Conservation (phyloP, 2,888 invertebrate genomes). For the Gerosis bhagava region DNA sequence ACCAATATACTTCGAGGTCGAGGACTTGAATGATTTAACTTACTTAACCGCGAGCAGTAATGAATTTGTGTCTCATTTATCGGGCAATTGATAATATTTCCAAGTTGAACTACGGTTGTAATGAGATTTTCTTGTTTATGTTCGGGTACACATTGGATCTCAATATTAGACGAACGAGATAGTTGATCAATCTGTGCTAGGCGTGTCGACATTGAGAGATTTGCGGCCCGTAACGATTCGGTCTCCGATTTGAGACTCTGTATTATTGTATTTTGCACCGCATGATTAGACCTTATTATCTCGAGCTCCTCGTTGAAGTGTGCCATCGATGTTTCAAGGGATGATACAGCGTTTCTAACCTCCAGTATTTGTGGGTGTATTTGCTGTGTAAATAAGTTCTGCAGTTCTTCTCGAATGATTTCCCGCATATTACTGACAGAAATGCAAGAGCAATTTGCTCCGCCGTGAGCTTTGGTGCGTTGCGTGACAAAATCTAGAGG, state of each 20-base stretch:
- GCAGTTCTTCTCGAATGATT: slow-evolving; percentile 8
- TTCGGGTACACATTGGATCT: slow-evolving; percentile 1
- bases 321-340: background rate
- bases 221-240: background rate
- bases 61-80: slow-evolving; percentile 1
- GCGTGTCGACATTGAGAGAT: background rate
- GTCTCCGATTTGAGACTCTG: background rate
- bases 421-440: background rate
- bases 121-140: slow-evolving; percentile 3
- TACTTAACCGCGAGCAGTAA: background rate
- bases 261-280: background rate
- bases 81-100: background rate
- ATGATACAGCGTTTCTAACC: background rate
- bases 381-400: background rate
- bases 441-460: slow-evolving; percentile 1
- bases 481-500: slow-evolving; percentile 1
- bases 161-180: background rate
- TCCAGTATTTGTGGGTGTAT: background rate
- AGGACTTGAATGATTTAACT: background rate
- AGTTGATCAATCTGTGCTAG: background rate
- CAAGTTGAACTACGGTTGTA: background rate
- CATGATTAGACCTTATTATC: background rate
- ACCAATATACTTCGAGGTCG: background rate
- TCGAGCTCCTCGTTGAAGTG: slow-evolving; percentile 1
- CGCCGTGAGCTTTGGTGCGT: background rate